Evolutionary conservation across 2,113 vertebrate genomes (phyloP), one percentile per base, ranked within the genome.

Genomic region (Ptilonorhynchus violaceus): DNA sequence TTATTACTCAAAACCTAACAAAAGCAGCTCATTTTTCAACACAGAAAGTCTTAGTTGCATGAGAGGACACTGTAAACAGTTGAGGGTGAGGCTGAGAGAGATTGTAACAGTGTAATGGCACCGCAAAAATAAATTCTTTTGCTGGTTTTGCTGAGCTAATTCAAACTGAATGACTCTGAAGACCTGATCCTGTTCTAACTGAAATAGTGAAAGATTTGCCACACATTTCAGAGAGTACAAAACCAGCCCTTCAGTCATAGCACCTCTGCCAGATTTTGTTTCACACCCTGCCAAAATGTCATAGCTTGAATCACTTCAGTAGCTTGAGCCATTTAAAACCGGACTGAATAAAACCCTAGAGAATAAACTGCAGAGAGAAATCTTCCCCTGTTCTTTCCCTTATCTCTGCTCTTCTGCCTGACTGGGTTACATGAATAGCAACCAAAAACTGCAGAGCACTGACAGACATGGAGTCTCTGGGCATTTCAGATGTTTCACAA

Each of bases 211-310:
- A 75, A 80, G 86, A 63, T 95, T 89, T 89, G 88, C 84, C 60
- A 81, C 91, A 86, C 76, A 41, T 94, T 92, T 91, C 76, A 82
- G 41, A 55, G 50, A 52, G 81, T 82, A 95, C 81, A 96, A 91
- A 83, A 94, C 64, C 83, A 88, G 81, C 50, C 81, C 75, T 95
- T 86, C 50, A 86, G 81, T 70, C 68, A 15, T 1, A 86, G 74
- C 91, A 89, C 83, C 78, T 92, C 91, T 93, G 89, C 88, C 92
- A 90, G 82, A 35, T 69, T 94, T 81, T 72, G 67, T 97, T 97
- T 97, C 89, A 94, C 92, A 87, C 85, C 63, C 96, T 95, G 97
- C 91, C 94, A 96, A 87, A 94, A 90, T 92, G 94, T 89, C 95
- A 91, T 62, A 44, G 80, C 86, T 78, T 84, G 68, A 94, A 96